Conservation (phyloP, 2,888 invertebrate species). For the Rhabditoides inermis region DNA sequence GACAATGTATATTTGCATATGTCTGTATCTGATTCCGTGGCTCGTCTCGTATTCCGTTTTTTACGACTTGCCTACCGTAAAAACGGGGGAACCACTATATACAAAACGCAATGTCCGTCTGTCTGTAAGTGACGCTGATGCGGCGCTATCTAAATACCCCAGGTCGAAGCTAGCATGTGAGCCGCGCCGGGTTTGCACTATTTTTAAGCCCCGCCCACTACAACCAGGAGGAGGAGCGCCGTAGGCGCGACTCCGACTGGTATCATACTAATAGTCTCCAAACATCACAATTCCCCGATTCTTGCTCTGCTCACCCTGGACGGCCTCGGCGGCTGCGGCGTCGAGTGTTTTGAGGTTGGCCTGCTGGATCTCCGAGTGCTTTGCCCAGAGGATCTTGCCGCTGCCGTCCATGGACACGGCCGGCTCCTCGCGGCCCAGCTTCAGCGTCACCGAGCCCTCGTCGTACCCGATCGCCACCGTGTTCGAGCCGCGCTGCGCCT, state of each 20-base stretch:
- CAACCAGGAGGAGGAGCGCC: too few relatives aligned
- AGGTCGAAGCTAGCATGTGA: too few relatives aligned
- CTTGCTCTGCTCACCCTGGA: conserved; percentile 32
- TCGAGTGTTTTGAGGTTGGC: conserved; percentile 51
- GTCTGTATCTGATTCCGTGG: too few relatives aligned
- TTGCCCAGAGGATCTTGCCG: conserved; percentile 98
- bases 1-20: too few relatives aligned
- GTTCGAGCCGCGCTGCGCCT: conserved; percentile 46
- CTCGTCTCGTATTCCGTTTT: too few relatives aligned
- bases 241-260: too few relatives aligned
- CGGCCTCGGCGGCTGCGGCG: conserved; percentile 32
- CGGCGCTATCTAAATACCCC: too few relatives aligned
- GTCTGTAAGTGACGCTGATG: too few relatives aligned
- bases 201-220: too few relatives aligned
- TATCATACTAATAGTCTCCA: neutral
- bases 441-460: conserved; percentile 88
- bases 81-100: neutral
- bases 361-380: conserved; percentile 91
- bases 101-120: too few relatives aligned
- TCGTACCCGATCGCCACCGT: conserved; percentile 87
- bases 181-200: too few relatives aligned
- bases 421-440: conserved; percentile 90
- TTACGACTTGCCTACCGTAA: too few relatives aligned
- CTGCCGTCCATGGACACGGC: conserved; percentile 94
- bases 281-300: neutral